A percentile compares a stretch with the other conserved stretches of the same genome.
Conservation (phyloP, 2,888 invertebrate genomes). For the Hypsopygia costalis region DNA sequence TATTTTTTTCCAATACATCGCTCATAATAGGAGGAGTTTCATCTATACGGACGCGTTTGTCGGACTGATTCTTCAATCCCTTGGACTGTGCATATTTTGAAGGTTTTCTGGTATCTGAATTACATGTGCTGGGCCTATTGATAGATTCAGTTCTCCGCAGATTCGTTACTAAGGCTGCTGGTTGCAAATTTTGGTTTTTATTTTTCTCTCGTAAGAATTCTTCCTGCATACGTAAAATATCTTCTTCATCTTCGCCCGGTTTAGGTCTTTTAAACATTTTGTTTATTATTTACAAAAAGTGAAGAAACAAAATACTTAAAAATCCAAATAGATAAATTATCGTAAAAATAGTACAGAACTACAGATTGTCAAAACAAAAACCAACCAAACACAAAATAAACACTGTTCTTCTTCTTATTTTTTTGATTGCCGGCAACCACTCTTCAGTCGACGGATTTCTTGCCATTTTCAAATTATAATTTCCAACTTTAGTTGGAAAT, state of each 20-base stretch:
- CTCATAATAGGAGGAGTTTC: conserved; percentile 30
- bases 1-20: conserved; percentile 57
- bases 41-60: conserved; percentile 58
- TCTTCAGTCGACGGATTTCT: too few relatives aligned
- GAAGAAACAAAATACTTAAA: conserved; percentile 2
- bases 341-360: too few relatives aligned
- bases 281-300: neutral
- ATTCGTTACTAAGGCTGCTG: conserved; percentile 83
- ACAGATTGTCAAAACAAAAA: too few relatives aligned
- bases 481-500: too few relatives aligned
- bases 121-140: conserved; percentile 31
- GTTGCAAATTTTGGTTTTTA: conserved; percentile 75
- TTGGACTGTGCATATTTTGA: conserved; percentile 68
- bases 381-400: too few relatives aligned
- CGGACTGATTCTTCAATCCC: conserved; percentile 51
- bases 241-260: conserved; percentile 86
- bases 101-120: conserved; percentile 38
- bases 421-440: too few relatives aligned
- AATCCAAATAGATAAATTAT: too few relatives aligned
- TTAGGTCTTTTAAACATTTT: conserved; percentile 84
- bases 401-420: too few relatives aligned
- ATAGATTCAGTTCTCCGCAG: conserved; percentile 43
- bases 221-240: conserved; percentile 86
- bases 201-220: conserved; percentile 82
- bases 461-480: too few relatives aligned